Evolutionary conservation across 2,113 vertebrate genomes (phyloP).

Genomic region (Bungarus multicinctus): DNA sequence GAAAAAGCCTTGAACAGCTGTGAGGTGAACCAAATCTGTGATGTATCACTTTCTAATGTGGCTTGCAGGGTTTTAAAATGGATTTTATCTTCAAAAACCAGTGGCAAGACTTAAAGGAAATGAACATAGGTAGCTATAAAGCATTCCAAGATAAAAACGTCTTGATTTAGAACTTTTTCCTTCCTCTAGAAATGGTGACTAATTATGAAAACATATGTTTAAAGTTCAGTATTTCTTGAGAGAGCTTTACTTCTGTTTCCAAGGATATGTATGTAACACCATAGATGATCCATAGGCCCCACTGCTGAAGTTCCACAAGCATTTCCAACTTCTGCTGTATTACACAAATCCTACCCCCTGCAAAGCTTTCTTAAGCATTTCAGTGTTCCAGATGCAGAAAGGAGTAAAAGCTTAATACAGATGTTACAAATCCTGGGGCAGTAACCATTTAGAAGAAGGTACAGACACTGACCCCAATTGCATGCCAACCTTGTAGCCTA

Average conservation of each 20-base stretch:
- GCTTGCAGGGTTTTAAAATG: slow-evolving; percentile 15
- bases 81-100: slow-evolving; percentile 23
- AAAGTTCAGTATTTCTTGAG: neutral
- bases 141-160: slow-evolving; percentile 17
- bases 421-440: neutral
- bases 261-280: neutral
- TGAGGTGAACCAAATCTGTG: slow-evolving; percentile 8
- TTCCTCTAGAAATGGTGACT: neutral
- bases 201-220: slow-evolving; percentile 25
- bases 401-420: neutral
- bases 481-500: neutral
- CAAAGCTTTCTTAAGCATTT: neutral
- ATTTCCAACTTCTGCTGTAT: neutral
- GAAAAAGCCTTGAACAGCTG: slow-evolving; percentile 5
- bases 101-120: slow-evolving; percentile 28
- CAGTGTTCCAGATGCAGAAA: neutral
- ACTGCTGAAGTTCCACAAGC: neutral
- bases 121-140: slow-evolving; percentile 5
- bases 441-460: neutral
- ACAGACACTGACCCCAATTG: neutral
- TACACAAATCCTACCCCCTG: neutral
- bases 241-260: neutral
- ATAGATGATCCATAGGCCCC: neutral
- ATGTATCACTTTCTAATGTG: slow-evolving; percentile 25
- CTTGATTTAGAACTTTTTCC: neutral